phyloP scores from a whole-genome alignment of 1,140 invertebrate species.

The Achatina immaculata region DNA sequence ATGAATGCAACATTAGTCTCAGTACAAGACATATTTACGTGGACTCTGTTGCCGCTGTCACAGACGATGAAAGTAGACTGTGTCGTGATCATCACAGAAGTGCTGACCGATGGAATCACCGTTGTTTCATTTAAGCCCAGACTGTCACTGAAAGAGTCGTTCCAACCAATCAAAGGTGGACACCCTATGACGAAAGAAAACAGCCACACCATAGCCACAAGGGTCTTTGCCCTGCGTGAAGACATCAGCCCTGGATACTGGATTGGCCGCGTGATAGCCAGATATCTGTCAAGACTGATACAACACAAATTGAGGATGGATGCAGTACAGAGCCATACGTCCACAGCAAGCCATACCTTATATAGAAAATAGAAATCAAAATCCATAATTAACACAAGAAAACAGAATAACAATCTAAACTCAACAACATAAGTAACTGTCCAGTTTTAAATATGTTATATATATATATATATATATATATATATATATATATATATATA shows the following conservation, averaged over 20 bases:
- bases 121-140: slow-evolving; percentile 4
- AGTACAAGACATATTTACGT: not conserved
- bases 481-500: too few species aligned
- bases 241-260: slow-evolving; percentile 85
- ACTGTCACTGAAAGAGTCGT: slow-evolving; percentile 16
- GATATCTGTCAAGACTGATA: slow-evolving; percentile 73
- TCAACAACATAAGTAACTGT: too few species aligned
- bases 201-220: slow-evolving; percentile 92
- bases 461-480: too few species aligned
- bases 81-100: not conserved
- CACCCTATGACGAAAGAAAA: slow-evolving; percentile 91
- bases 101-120: not conserved
- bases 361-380: too few species aligned
- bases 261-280: slow-evolving; percentile 73
- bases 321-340: slow-evolving; percentile 73
- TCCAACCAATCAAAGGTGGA: slow-evolving; percentile 93
- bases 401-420: too few species aligned
- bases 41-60: not conserved
- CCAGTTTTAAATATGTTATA: too few species aligned
- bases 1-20: not conserved
- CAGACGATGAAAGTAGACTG: not conserved
- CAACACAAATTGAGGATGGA: slow-evolving; percentile 73
- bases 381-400: too few species aligned
- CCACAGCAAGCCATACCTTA: slow-evolving; percentile 71
- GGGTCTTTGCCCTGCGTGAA: slow-evolving; percentile 82